Evolutionary conservation across 2,113 vertebrate genomes (phyloP), one percentile per base, ranked within the genome.

Genomic region (Rhinoptilus africanus): DNA sequence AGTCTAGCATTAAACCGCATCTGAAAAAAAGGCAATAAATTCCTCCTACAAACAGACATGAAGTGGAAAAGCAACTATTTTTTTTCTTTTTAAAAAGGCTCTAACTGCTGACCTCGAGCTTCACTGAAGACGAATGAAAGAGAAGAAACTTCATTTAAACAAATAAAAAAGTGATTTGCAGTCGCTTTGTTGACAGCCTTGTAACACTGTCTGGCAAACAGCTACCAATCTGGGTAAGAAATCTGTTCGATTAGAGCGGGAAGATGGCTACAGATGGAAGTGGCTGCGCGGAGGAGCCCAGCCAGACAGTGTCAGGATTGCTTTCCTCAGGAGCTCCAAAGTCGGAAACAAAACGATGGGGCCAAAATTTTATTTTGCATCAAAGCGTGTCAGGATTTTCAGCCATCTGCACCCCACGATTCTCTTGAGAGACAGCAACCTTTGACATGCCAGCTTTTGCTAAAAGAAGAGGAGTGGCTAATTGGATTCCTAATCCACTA

Each of bases 201-300:
- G 60, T 97, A 97, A 97, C 96, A 89, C 71, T 96, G 81, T 71
- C 95, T 97, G 91, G 88, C 98, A 98, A 97, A 96, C 94, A 96
- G 97, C 92, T 68, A 86, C 83, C 96, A 97, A 87, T 97, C 97
- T 98, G 98, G 95, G 51, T 80, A 39, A 66, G 94, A 98, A 98
- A 97, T 98, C 98, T 98, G 98, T 94, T 97, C 8, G 6, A 48
- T 94, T 79, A 73, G 69, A 78, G 30, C 16, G 79, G 96, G 96
- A 92, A 96, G 93, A 97, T 86, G 89, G 90, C 77, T 96, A 94
- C 95, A 97, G 96, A 96, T 95, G 97, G 96, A 94, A 88, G 88
- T 22, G 88, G 93, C 85, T 88, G 92, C 27, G 77, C 2, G 18
- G 73, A 68, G 50, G 59, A 96, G 77, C 60, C 80, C 80, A 83